Evolutionary conservation across 1,140 invertebrate genomes (phyloP), one percentile per base, ranked within the genome.

Genomic region (Aphidius gifuensis): DNA sequence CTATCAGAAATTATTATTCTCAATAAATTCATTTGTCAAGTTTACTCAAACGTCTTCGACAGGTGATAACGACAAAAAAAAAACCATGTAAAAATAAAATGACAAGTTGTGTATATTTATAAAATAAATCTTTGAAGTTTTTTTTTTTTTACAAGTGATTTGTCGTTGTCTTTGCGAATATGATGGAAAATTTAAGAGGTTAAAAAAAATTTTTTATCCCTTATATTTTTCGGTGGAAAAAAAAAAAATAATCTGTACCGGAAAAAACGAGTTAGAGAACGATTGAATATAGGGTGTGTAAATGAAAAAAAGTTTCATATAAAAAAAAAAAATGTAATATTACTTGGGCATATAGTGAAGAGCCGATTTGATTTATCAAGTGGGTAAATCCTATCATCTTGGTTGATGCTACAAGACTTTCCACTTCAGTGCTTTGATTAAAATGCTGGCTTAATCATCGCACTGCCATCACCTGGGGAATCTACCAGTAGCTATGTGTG

Each of bases 351-450:
- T 59, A 58, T 61, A 46, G 58, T 69, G 32, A 66, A 69, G 67
- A 66, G 39, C 53, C 53, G 71, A 78, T 78, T 78, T 76, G 75
- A 79, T 78, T 78, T 76, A 71, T 77, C 74, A 79, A 75, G 67
- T 68, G 69, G 68, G 65, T 68, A 63, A 77, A 79, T 79, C 75
- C 75, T 73, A 75, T 77, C 71, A 71, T 68, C 72, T 71, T 68
- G 39, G 11, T 55, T 43, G 54, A 67, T 67, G 66, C 70, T 74
- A 78, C 77, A 79, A 77, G 73, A 79, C 73, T 77, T 78, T 79
- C 78, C 75, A 78, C 77, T 78, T 66, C 62, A 66, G 67, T 71
- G 68, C 70, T 78, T 78, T 78, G 77, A 79, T 79, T 78, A 79
- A 79, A 79, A 79, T 78, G 76, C 72, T 71, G 67, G 72, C 72